Percentiles rank a stretch among this genome's conserved stretches.
These are phyloP conservation scores for Eulemur macaco DNA, from an alignment of 2,113 vertebrate species.

Conservation along the genomic window DNA sequence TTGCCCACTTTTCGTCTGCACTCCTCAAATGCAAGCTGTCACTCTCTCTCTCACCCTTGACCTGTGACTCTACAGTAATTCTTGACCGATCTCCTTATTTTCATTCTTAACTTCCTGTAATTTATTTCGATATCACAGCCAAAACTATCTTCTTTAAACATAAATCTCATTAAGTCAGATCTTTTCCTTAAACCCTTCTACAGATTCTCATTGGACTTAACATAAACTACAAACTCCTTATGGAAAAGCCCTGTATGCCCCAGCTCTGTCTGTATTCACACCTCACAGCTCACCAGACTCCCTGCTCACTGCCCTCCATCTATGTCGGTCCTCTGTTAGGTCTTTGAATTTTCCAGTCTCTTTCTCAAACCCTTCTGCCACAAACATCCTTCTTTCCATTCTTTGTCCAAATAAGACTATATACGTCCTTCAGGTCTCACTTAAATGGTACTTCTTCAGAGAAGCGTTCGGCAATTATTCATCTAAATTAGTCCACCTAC, in stretches of 20 bases:
- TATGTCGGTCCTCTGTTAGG: background rate
- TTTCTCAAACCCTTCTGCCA: background rate
- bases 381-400: background rate
- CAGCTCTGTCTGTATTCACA: background rate
- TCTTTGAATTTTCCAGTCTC: background rate
- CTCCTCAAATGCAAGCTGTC: background rate
- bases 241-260: background rate
- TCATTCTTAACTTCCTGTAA: background rate
- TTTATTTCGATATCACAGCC: background rate
- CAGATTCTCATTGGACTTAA: conserved; percentile 10
- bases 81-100: conserved; percentile 1
- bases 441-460: background rate
- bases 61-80: background rate
- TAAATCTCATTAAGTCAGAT: conserved; percentile 37
- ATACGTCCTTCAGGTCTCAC: background rate
- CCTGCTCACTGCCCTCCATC: background rate
- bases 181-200: conserved; percentile 16
- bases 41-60: background rate
- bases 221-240: background rate
- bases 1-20: background rate
- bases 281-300: background rate
- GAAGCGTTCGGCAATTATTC: background rate
- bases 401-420: background rate
- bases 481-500: background rate
- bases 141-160: conserved; percentile 23